Evolutionary conservation across 1,140 invertebrate genomes (phyloP), one percentile per base, ranked within the genome.

Genomic region (Aphidius ervi): DNA sequence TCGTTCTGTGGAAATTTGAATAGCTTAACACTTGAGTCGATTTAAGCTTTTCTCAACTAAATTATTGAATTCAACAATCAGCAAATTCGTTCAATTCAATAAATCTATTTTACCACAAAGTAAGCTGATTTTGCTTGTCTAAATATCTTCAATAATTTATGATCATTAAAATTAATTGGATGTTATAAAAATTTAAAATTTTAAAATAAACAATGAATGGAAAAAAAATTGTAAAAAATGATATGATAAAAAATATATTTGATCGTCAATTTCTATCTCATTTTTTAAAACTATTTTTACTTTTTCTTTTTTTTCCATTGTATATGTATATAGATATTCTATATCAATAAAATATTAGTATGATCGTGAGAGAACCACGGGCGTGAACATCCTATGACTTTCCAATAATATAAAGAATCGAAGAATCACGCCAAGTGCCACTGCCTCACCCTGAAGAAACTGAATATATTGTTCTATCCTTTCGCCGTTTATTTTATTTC

Each of bases 351-450:
- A 71, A 72, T 72, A 72, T 70, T 40, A 57, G 53, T 61, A 63
- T 56, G 47, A 58, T 61, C 62, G 63, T 70, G 66, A 67, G 70
- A 68, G 68, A 68, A 71, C 63, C 68, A 64, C 68, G 65, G 47
- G 66, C 55, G 66, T 59, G 66, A 73, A 70, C 70, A 71, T 67
- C 69, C 70, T 71, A 73, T 73, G 67, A 68, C 69, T 70, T 70
- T 70, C 69, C 67, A 70, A 70, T 70, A 69, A 63, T 66, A 67
- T 63, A 61, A 63, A 63, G 62, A 56, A 52, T 59, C 47, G 56
- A 57, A 46, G 46, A 57, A 57, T 57, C 56, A 23, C 59, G 43
- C 54, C 47, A 56, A 60, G 62, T 48, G 50, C 46, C 16, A 1
- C 41, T 45, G 9, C 43, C 43, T 16, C 49, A 31, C 55, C 50